A percentile compares a stretch with the other conserved stretches of the same genome.
phyloP scores from a whole-genome alignment of 2,113 vertebrate species.

The rat (Rattus norvegicus) region DNA sequence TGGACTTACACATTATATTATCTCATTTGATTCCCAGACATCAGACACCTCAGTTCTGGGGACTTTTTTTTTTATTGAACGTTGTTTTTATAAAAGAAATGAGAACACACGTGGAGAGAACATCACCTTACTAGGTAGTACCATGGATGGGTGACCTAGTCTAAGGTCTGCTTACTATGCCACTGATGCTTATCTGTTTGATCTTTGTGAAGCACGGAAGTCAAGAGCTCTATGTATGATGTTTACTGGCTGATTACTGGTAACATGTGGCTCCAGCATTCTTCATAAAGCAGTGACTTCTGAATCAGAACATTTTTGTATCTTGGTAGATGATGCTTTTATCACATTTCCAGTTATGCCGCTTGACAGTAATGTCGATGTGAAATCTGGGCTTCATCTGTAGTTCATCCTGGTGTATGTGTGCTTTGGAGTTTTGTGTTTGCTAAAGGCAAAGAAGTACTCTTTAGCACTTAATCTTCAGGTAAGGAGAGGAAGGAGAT shows the following conservation, averaged over 20 bases:
- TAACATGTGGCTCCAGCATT: background rate
- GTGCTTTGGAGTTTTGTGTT: conserved; percentile 14
- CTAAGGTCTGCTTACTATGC: background rate
- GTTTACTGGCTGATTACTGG: background rate
- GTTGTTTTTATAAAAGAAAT: conserved; percentile 7
- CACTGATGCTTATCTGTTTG: background rate
- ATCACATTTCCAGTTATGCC: background rate
- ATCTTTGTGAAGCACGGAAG: background rate
- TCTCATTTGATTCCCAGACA: conserved; percentile 40
- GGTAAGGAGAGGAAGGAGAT: background rate
- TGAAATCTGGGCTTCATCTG: background rate
- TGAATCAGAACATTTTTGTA: background rate
- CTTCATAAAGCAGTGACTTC: conserved; percentile 21
- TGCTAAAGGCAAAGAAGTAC: background rate
- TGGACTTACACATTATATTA: background rate
- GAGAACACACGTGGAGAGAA: background rate
- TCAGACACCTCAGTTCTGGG: background rate
- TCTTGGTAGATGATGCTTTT: conserved; percentile 36
- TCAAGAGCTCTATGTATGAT: background rate
- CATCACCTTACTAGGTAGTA: background rate
- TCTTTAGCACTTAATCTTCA: conserved; percentile 26
- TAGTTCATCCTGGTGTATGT: background rate
- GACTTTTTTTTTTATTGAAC: background rate
- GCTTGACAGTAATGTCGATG: conserved; percentile 26
- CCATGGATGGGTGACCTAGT: background rate